phyloP scores from a whole-genome alignment of 2,888 invertebrate species.

The Ophion slaviceki region DNA sequence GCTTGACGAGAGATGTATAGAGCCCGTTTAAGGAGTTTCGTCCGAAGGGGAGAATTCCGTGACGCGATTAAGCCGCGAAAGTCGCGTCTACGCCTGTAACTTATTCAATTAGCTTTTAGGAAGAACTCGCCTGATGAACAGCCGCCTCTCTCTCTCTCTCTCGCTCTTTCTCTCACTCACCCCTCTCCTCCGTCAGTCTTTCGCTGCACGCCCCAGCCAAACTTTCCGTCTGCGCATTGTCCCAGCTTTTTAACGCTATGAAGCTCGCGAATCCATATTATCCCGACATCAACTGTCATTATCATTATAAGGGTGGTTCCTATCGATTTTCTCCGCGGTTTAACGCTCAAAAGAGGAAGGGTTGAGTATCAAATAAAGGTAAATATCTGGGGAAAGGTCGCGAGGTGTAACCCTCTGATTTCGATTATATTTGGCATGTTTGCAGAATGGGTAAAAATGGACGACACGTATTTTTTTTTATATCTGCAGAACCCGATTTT shows the following conservation, averaged over 20 bases:
- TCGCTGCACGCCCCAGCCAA: background rate
- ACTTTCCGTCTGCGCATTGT: constrained; percentile 19
- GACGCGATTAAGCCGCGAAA: constrained; percentile 56
- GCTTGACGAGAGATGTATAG: constrained; percentile 16
- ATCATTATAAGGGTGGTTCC: background rate
- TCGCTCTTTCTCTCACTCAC: background rate
- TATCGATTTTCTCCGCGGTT: background rate
- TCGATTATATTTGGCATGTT: no score
- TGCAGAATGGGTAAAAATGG: no score
- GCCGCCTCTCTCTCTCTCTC: background rate
- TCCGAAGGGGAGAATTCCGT: constrained; percentile 50
- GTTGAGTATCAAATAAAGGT: no score
- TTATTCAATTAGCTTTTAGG: constrained; percentile 61
- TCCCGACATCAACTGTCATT: constrained; percentile 3
- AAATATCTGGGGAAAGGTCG: no score
- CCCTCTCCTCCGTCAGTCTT: background rate
- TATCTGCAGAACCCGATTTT: no score
- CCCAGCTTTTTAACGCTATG: constrained; percentile 1
- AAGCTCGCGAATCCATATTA: constrained; percentile 29
- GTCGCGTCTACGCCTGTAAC: constrained; percentile 57
- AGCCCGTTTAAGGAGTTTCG: constrained; percentile 45
- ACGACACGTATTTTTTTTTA: no score
- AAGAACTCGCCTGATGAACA: constrained; percentile 16
- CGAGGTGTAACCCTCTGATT: no score
- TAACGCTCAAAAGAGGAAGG: background rate